Conservation (phyloP, 2,797 vertebrate species). For the Anas capensis region DNA sequence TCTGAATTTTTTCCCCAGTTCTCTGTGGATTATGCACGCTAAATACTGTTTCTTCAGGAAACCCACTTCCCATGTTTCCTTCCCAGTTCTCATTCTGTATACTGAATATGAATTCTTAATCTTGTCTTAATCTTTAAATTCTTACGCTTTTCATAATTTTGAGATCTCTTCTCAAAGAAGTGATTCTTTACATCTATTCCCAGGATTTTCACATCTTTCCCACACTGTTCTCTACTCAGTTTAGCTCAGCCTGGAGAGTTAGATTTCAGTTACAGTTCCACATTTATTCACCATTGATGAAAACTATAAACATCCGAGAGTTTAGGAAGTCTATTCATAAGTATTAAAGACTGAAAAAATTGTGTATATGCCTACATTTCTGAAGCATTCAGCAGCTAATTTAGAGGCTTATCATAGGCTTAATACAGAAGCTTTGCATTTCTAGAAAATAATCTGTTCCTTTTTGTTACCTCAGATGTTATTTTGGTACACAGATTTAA, state of each 20-base stretch:
- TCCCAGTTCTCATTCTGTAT: not conserved
- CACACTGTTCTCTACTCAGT: not conserved
- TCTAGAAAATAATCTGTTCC: not conserved
- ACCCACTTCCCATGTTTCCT: not conserved
- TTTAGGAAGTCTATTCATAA: not conserved
- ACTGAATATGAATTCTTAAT: not conserved
- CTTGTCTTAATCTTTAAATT: not conserved
- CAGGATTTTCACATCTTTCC: not conserved
- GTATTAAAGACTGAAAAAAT: not conserved
- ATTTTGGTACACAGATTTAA: not conserved
- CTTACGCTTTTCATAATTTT: not conserved
- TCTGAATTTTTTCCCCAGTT: not conserved
- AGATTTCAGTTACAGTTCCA: not conserved
- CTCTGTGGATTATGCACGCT: not conserved
- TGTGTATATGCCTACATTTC: not conserved
- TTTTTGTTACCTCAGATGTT: not conserved
- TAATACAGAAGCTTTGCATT: not conserved
- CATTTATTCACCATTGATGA: conserved; percentile 28
- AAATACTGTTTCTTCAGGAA: not conserved
- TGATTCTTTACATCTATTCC: not conserved
- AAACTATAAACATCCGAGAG: conserved; percentile 1
- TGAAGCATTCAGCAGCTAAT: not conserved
- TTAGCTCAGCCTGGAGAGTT: not conserved
- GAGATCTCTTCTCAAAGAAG: not conserved
- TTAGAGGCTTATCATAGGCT: not conserved